Base-by-base conservation (phyloP, 2,113 vertebrate species). In the Misgurnus anguillicaudatus region DNA sequence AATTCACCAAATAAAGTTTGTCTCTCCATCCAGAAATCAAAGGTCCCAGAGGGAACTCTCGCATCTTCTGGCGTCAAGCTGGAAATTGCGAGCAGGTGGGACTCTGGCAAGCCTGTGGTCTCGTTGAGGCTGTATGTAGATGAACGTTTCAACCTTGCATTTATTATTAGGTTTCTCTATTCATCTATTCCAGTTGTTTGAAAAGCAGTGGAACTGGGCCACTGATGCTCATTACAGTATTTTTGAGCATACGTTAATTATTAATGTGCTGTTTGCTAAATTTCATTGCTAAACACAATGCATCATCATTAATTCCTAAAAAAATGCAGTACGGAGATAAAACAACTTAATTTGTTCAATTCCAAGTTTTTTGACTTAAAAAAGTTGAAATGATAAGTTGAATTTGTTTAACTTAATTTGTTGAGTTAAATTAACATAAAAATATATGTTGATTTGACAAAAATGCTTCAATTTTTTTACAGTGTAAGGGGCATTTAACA, bases 1-100 rank as follows among this genome's bases (percentile, higher is more conserved):
- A 89, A 92, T 91, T 90, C 87, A 88, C 83, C 84, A 87, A 88
- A 89, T 87, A 87, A 90, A 89, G 86, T 90, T 90, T 89, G 87
- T 85, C 53, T 81, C 88, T 85, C 77, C 65, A 66, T 31, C 87
- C 79, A 86, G 81, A 91, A 87, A 88, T 82, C 81, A 77, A 79
- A 69, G 71, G 67, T 72, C 80, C 78, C 68, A 82, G 67, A 31
- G 64, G 62, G 71, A 63, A 66, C 8, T 51, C 55, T 76, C 5
- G 21, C 64, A 81, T 82, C 79, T 82, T 81, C 72, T 82, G 83
- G 83, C 76, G 53, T 82, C 66, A 64, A 83, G 78, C 14, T 6
- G 80, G 73, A 81, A 87, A 80, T 63, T 68, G 70, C 72, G 60
- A 84, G 86, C 78, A 84, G 88, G 84, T 89, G 84, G 80, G 70